Percentiles rank a stretch among this genome's conserved stretches.
These are phyloP conservation scores for Atrichornis clamosus DNA, from an alignment of 2,113 vertebrate genomes.

Conservation along the genomic window DNA sequence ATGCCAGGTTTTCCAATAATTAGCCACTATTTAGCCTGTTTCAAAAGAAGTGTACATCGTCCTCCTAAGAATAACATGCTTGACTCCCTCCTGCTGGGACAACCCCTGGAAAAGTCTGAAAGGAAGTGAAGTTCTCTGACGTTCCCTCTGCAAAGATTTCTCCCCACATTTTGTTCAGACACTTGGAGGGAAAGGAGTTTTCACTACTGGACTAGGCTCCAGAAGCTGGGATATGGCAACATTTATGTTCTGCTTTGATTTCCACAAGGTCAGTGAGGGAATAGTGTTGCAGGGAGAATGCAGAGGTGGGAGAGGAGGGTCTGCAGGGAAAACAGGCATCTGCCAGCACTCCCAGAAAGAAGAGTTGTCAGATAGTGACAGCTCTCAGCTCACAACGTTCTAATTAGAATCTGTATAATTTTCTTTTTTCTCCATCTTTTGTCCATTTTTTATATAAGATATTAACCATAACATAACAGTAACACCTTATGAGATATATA, in stretches of 20 bases:
- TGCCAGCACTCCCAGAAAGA: neutral
- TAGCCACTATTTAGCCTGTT: neutral
- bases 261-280: neutral
- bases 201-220: neutral
- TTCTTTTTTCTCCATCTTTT: neutral
- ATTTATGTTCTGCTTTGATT: neutral
- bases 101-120: neutral
- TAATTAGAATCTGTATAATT: neutral
- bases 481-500: neutral
- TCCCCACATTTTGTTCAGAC: neutral
- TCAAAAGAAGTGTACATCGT: neutral
- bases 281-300: neutral
- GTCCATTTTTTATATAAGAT: neutral
- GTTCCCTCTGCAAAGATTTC: neutral
- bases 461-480: neutral
- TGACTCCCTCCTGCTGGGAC: neutral
- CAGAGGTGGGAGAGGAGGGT: neutral
- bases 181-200: neutral
- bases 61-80: neutral
- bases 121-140: neutral
- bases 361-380: neutral
- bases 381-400: neutral
- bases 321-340: neutral
- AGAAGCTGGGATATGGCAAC: neutral
- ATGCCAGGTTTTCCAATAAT: neutral